Conservation (phyloP, 2,888 invertebrate species). For the Oligia strigilis region DNA sequence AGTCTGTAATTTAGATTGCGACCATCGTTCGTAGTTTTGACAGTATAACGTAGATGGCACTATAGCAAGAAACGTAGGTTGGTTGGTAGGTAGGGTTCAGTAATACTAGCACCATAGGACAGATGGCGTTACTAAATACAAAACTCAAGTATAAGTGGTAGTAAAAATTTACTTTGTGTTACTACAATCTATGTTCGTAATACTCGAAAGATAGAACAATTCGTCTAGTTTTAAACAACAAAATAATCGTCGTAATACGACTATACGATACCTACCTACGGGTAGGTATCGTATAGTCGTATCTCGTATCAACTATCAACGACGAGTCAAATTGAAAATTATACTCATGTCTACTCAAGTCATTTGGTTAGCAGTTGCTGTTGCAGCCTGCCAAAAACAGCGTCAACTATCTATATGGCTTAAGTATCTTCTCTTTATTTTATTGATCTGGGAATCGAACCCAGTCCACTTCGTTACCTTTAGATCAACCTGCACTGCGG, state of each 20-base stretch:
- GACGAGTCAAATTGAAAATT: not conserved
- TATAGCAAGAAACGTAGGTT: not conserved
- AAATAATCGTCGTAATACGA: too few species aligned
- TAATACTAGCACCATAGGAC: not conserved
- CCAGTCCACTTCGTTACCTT: not conserved
- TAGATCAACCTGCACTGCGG: not conserved
- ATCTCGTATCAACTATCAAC: too few species aligned
- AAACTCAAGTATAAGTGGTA: not conserved
- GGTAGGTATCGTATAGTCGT: too few species aligned
- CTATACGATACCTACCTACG: too few species aligned
- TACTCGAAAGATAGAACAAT: not conserved
- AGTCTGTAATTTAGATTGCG: not conserved
- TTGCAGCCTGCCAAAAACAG: not conserved
- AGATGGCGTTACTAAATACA: slow-evolving; percentile 47
- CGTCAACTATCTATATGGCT: too few species aligned
- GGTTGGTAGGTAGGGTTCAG: not conserved
- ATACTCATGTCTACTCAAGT: not conserved
- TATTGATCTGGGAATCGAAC: slow-evolving; percentile 1
- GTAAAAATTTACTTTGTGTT: too few species aligned
- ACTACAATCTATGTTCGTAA: not conserved
- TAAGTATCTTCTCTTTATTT: not conserved
- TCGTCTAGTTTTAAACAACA: too few species aligned
- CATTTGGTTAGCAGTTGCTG: not conserved
- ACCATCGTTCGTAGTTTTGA: not conserved
- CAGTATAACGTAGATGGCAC: slow-evolving; percentile 47